Evolutionary conservation across 2,888 invertebrate species (phyloP).

Genomic region (Oeneis ivallda): DNA sequence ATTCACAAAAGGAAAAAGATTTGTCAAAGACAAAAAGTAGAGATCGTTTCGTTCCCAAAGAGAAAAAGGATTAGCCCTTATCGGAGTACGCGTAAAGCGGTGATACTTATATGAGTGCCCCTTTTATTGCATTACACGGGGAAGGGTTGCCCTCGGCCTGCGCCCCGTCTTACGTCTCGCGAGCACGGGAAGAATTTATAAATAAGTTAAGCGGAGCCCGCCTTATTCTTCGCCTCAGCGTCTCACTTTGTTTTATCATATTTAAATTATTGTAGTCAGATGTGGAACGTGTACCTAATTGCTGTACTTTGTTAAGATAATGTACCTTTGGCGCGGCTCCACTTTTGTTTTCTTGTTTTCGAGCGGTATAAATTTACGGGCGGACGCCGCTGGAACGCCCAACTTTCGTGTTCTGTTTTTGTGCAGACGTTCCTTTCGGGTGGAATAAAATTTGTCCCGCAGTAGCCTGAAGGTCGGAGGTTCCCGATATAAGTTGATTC

Average conservation of each 20-base stretch:
- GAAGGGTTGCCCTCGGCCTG: constrained; percentile 66
- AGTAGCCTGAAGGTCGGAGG: constrained; percentile 56
- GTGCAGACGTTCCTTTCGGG: constrained; percentile 67
- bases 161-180: constrained; percentile 56
- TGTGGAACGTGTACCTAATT: constrained; percentile 82
- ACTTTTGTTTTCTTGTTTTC: constrained; percentile 81
- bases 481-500: constrained; percentile 37
- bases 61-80: constrained; percentile 75
- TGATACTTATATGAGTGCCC: constrained; percentile 80
- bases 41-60: constrained; percentile 60
- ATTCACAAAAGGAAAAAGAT: constrained; percentile 12
- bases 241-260: constrained; percentile 81
- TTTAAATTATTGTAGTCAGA: constrained; percentile 82
- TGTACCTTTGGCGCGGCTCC: constrained; percentile 80
- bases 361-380: constrained; percentile 76
- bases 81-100: constrained; percentile 71
- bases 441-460: constrained; percentile 74
- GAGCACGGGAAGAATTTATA: constrained; percentile 75
- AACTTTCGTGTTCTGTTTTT: constrained; percentile 77
- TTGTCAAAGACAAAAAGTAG: constrained; percentile 45
- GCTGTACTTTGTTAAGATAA: constrained; percentile 82
- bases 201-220: constrained; percentile 76
- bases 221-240: constrained; percentile 73
- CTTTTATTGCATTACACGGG: constrained; percentile 79
- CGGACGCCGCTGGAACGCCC: constrained; percentile 69